These are phyloP conservation scores for Macrosteles quadrilineatus DNA, from an alignment of 1,140 invertebrate genomes.

Conservation along the genomic window DNA sequence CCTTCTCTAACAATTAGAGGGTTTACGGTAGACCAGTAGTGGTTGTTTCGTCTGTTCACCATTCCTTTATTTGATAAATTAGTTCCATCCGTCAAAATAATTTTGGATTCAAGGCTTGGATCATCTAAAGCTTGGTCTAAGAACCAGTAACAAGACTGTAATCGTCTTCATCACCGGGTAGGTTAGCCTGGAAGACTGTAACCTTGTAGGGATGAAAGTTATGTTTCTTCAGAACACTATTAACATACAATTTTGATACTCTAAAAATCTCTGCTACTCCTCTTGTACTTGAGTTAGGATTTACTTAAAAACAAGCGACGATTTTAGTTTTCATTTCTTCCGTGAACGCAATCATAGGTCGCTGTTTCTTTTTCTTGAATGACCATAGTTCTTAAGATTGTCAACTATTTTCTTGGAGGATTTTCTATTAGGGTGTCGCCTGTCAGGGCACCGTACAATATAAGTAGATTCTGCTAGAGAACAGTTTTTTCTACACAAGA, in stretches of 20 bases:
- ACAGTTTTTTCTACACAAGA: not conserved
- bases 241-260: not conserved
- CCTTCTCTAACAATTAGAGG: not conserved
- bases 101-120: not conserved
- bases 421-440: not conserved
- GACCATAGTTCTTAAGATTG: not conserved
- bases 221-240: not conserved
- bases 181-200: not conserved
- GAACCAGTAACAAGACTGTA: not conserved
- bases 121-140: not conserved
- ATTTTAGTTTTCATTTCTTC: not conserved
- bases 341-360: not conserved
- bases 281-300: not conserved
- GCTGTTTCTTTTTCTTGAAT: not conserved
- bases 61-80: conserved; percentile 1
- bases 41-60: not conserved
- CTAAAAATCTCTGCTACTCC: not conserved
- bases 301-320: not conserved
- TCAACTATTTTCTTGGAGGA: not conserved
- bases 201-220: not conserved
- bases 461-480: not conserved
- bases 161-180: not conserved
- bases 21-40: not conserved
- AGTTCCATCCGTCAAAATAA: conserved; percentile 6
- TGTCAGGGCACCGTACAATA: not conserved